Percentiles rank a stretch among this genome's conserved stretches.
These are phyloP conservation scores for Petrophora chlorosata DNA, from an alignment of 2,888 invertebrate species.

Conservation along the genomic window DNA sequence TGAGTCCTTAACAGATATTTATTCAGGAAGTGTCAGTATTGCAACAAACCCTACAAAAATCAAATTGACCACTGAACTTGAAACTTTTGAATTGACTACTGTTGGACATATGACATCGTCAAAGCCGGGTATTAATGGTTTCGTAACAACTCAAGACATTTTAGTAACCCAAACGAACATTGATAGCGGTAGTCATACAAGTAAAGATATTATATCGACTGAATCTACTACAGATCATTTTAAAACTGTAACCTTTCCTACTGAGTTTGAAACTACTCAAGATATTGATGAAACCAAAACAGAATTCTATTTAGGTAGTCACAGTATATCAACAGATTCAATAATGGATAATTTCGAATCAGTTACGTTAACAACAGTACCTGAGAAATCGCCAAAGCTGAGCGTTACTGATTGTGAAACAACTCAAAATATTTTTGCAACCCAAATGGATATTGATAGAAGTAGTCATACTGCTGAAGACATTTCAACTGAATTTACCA, in stretches of 20 bases:
- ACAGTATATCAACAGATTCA: background rate
- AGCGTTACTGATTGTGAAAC: conserved; percentile 5
- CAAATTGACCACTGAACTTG: too few relatives aligned
- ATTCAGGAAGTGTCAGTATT: background rate
- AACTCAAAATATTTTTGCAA: background rate
- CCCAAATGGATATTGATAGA: background rate
- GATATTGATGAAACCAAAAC: background rate
- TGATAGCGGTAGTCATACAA: too few relatives aligned
- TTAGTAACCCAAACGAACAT: too few relatives aligned
- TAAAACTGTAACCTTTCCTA: background rate
- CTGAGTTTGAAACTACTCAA: background rate
- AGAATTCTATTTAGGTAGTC: background rate
- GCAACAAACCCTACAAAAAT: background rate
- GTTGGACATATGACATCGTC: too few relatives aligned
- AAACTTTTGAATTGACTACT: too few relatives aligned
- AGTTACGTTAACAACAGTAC: too few relatives aligned
- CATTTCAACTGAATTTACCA: background rate
- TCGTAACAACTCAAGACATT: too few relatives aligned
- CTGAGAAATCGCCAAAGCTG: background rate
- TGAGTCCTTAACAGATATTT: background rate
- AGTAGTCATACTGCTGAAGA: background rate
- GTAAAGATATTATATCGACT: too few relatives aligned
- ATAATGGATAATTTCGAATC: background rate
- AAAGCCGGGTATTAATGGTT: too few relatives aligned
- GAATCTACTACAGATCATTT: background rate